A percentile compares a stretch with the other conserved stretches of the same genome.
phyloP scores from a whole-genome alignment of 53 echinoderm and acorn worm species.

The Hippasteria phrygiana region DNA sequence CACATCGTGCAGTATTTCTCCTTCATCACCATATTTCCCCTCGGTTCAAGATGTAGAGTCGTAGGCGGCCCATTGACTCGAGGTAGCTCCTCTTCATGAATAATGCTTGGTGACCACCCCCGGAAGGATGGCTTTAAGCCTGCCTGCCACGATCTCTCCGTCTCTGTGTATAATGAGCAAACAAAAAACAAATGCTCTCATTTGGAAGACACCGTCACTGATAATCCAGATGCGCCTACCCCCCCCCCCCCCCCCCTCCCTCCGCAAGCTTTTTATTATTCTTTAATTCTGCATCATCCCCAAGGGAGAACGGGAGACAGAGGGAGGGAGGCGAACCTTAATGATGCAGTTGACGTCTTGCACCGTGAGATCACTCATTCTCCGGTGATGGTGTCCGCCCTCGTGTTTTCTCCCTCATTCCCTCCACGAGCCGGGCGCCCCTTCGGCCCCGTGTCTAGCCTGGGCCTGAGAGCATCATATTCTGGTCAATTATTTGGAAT shows the following conservation, averaged over 20 bases:
- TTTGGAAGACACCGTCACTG: slow-evolving; percentile 7
- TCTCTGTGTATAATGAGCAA: slow-evolving; percentile 4
- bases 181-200: slow-evolving; percentile 51
- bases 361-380: slow-evolving; percentile 14
- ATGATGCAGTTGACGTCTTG: slow-evolving; percentile 40
- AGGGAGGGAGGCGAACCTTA: background rate
- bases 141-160: background rate
- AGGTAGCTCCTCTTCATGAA: slow-evolving; percentile 17
- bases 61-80: slow-evolving; percentile 55
- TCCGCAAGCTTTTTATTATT: background rate
- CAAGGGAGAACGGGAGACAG: background rate
- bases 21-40: background rate
- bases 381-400: background rate
- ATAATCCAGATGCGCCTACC: slow-evolving; percentile 49
- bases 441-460: background rate
- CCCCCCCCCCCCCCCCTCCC: too few relatives aligned
- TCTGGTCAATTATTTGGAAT: background rate
- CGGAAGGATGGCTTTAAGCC: background rate
- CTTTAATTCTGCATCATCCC: slow-evolving; percentile 3
- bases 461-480: background rate
- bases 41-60: background rate
- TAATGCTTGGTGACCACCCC: slow-evolving; percentile 40
- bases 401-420: background rate
- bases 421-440: background rate
- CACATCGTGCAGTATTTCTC: background rate